phyloP scores from a whole-genome alignment of 2,888 invertebrate genomes.

The Suillia variegata region DNA sequence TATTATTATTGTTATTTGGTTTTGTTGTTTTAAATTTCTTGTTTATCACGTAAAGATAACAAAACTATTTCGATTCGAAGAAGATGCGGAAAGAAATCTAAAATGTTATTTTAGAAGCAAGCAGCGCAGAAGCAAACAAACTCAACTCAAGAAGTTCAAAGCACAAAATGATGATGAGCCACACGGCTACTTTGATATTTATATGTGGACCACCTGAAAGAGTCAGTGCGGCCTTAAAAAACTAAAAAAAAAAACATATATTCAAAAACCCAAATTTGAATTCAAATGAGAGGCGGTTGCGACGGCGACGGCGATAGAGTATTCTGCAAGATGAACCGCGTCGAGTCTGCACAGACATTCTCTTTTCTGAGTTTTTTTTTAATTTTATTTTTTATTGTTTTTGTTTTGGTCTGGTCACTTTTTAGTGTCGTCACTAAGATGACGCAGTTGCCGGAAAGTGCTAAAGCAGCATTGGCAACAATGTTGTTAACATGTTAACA shows the following conservation, averaged over 20 bases:
- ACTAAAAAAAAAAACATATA: not conserved
- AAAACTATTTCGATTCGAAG: not conserved
- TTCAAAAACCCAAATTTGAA: not conserved
- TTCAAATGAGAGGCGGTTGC: conserved; percentile 9
- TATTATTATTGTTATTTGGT: not conserved
- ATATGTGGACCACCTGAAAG: conserved; percentile 38
- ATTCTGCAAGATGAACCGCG: conserved; percentile 14
- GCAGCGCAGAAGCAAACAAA: conserved; percentile 42
- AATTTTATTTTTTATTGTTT: too few species aligned
- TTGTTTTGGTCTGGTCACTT: too few species aligned
- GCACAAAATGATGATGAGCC: conserved; percentile 60
- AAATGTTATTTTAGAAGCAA: conserved; percentile 29
- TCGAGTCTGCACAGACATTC: not conserved
- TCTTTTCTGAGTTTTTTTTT: too few species aligned
- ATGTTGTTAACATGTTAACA: conserved; percentile 4
- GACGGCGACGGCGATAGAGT: conserved; percentile 1
- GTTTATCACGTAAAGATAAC: too few species aligned
- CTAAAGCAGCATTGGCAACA: conserved; percentile 5
- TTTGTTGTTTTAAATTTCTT: not conserved
- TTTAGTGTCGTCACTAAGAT: not conserved
- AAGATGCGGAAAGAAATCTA: not conserved
- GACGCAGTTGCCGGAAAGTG: not conserved
- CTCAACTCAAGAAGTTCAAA: conserved; percentile 57
- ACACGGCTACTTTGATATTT: conserved; percentile 56
- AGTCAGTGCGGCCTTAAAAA: conserved; percentile 12